Percentiles rank a stretch among this genome's conserved stretches.
phyloP scores from a whole-genome alignment of 2,888 invertebrate genomes.

The Drosophila kambysellisi region DNA sequence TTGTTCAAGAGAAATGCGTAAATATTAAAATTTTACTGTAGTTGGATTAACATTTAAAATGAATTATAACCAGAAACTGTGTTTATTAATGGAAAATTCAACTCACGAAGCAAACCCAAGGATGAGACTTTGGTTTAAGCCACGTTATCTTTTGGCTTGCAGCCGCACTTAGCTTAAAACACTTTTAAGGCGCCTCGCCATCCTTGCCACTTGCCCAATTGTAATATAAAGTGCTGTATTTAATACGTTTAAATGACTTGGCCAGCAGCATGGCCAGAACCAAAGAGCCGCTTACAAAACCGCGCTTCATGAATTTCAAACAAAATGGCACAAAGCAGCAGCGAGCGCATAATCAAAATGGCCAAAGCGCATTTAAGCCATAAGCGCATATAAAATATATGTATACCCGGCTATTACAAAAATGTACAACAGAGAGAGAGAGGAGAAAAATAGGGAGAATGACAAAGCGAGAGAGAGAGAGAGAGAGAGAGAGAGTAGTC shows the following conservation, averaged over 20 bases:
- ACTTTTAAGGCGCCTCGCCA: constrained; percentile 1
- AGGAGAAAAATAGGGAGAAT: neutral
- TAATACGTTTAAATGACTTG: constrained; percentile 48
- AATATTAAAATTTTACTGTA: neutral
- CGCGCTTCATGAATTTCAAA: constrained; percentile 72
- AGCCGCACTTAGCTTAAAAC: neutral
- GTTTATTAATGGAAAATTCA: neutral
- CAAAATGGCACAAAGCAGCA: constrained; percentile 39
- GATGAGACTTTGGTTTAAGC: neutral
- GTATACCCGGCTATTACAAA: constrained; percentile 26
- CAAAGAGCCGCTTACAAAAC: constrained; percentile 59
- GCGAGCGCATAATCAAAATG: constrained; percentile 69
- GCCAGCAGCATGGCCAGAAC: constrained; percentile 16
- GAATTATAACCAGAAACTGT: neutral
- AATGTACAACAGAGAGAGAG: constrained; percentile 1
- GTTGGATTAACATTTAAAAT: neutral
- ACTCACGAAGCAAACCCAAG: neutral
- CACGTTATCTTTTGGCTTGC: neutral
- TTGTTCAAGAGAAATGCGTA: neutral
- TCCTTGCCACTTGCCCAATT: constrained; percentile 47
- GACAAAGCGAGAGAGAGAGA: neutral
- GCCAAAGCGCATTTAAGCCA: constrained; percentile 76
- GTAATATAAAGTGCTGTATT: constrained; percentile 52
- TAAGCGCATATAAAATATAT: constrained; percentile 67
- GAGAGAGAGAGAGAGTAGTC: too few species aligned